These are phyloP conservation scores for Acheta domesticus DNA, from an alignment of 2,888 invertebrate genomes.

Conservation along the genomic window DNA sequence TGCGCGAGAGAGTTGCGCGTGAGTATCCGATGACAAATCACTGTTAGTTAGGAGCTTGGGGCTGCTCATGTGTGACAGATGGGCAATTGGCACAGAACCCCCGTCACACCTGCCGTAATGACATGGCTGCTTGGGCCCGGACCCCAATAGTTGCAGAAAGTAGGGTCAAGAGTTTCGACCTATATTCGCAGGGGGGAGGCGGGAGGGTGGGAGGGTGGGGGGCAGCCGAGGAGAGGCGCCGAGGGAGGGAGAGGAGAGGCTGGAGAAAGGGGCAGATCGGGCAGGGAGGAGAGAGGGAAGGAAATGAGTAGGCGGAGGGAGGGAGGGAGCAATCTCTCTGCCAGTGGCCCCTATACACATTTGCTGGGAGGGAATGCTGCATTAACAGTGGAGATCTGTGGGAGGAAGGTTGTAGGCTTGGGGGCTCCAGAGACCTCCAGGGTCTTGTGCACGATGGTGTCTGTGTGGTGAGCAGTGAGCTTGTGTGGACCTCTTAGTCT, in stretches of 20 bases:
- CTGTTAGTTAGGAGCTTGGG: too few relatives aligned
- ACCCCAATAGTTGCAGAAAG: background rate
- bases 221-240: background rate
- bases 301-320: background rate
- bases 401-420: background rate
- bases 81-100: too few relatives aligned
- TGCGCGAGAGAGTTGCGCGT: too few relatives aligned
- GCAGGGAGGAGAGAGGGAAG: background rate
- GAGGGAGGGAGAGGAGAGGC: background rate
- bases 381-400: slow-evolving; percentile 18
- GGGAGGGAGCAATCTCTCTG: background rate
- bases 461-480: background rate
- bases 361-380: background rate
- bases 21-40: too few relatives aligned
- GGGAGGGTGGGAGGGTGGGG: background rate
- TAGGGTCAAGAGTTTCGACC: background rate
- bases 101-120: too few relatives aligned
- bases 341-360: background rate
- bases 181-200: background rate
- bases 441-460: background rate
- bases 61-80: too few relatives aligned
- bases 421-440: background rate
- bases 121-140: background rate
- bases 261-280: background rate
- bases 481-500: background rate